Evolutionary conservation across 2,113 vertebrate genomes (phyloP).

Genomic region (Antigone vipio): DNA sequence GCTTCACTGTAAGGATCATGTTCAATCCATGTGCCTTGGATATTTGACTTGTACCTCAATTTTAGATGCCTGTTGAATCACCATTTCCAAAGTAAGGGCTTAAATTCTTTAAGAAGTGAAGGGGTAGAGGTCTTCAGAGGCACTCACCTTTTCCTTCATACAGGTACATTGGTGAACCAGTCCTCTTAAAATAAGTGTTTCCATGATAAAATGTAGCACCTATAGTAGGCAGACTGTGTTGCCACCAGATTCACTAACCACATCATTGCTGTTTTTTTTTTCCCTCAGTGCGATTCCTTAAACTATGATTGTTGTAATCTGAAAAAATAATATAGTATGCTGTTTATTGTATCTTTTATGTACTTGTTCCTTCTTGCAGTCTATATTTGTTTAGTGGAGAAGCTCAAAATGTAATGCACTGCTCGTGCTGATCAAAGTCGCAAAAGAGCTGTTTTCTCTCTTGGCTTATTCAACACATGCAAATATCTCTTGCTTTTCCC

Average conservation of each 20-base stretch:
- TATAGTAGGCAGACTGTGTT: not conserved
- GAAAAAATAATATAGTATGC: not conserved
- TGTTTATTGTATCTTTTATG: not conserved
- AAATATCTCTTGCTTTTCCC: not conserved
- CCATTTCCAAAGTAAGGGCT: not conserved
- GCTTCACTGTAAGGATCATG: not conserved
- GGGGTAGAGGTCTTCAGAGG: not conserved
- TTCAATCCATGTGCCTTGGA: not conserved
- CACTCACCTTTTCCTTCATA: not conserved
- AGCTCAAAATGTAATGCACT: not conserved
- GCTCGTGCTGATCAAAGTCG: not conserved
- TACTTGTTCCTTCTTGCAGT: not conserved
- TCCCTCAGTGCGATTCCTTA: not conserved
- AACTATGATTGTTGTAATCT: not conserved
- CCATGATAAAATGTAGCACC: not conserved
- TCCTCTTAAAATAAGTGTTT: not conserved
- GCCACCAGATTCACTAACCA: not conserved
- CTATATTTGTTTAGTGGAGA: not conserved
- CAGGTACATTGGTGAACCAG: not conserved
- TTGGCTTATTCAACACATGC: not conserved
- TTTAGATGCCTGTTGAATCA: not conserved
- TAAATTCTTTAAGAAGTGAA: not conserved
- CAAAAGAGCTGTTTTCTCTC: not conserved
- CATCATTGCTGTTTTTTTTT: not conserved
- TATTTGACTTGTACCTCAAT: not conserved